phyloP scores from a whole-genome alignment of 2,888 invertebrate species.

The Spisula subtruncata region DNA sequence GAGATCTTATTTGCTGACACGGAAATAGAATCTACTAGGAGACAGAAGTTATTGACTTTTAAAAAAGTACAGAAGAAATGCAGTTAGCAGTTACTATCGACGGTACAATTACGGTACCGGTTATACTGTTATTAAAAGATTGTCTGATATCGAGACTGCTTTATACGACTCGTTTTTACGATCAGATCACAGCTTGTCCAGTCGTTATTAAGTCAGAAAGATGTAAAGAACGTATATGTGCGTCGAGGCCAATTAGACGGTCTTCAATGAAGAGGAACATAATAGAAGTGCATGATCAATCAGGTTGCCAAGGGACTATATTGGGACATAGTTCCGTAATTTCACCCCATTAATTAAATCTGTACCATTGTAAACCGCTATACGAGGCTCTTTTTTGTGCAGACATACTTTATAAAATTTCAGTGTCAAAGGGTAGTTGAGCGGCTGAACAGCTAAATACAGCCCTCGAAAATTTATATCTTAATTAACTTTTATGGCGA shows the following conservation, averaged over 20 bases:
- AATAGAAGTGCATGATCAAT: not conserved
- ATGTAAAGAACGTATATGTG: not conserved
- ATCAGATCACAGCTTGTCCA: not conserved
- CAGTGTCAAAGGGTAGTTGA: too few relatives aligned
- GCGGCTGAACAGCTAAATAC: too few relatives aligned
- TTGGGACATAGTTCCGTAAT: too few relatives aligned
- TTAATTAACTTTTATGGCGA: too few relatives aligned
- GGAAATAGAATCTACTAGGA: not conserved
- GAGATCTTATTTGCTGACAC: not conserved
- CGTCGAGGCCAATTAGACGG: not conserved
- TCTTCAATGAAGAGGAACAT: not conserved
- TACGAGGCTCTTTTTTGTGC: too few relatives aligned
- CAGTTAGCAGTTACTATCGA: not conserved
- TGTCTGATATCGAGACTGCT: not conserved
- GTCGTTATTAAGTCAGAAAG: slow-evolving; percentile 2
- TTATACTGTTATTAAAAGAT: not conserved
- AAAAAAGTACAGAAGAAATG: not conserved
- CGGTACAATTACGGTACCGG: not conserved
- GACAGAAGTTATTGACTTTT: slow-evolving; percentile 11
- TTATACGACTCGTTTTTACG: not conserved
- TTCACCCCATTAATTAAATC: too few relatives aligned
- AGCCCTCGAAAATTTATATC: too few relatives aligned
- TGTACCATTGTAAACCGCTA: too few relatives aligned
- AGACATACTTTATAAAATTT: too few relatives aligned
- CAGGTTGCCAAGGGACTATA: not conserved